Conservation (phyloP, 1,140 invertebrate genomes). For the Magallana angulata region DNA sequence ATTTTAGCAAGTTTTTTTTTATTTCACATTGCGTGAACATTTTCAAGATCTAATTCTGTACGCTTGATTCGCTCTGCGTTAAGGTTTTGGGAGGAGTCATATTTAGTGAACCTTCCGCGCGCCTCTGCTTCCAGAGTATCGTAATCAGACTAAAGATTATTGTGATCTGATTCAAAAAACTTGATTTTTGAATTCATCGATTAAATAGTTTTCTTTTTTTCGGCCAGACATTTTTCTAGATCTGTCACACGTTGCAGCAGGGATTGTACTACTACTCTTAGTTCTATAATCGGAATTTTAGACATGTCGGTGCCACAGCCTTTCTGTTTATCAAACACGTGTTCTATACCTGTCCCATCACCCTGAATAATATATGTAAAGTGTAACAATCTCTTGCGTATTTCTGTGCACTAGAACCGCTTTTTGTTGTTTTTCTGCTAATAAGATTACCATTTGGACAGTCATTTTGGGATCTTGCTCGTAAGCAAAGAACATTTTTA, state of each 20-base stretch:
- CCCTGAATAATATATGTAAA: slow-evolving; percentile 28
- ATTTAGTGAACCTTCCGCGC: no score
- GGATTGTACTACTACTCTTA: background rate
- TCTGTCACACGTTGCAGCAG: background rate
- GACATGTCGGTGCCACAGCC: background rate
- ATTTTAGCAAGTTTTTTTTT: no score
- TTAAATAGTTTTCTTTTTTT: background rate
- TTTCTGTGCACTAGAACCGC: slow-evolving; percentile 12
- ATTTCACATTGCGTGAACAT: no score
- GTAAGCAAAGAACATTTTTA: background rate
- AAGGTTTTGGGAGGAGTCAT: no score
- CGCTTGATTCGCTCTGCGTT: no score
- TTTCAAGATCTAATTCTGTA: no score
- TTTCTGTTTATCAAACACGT: slow-evolving; percentile 29
- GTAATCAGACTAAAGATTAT: no score
- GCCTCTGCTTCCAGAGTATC: no score
- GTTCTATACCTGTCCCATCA: background rate
- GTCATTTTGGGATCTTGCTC: background rate
- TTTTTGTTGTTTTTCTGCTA: slow-evolving; percentile 24
- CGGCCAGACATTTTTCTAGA: background rate
- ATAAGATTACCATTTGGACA: background rate
- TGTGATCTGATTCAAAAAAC: no score
- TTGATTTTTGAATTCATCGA: background rate
- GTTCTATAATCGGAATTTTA: background rate
- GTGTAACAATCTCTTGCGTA: slow-evolving; percentile 26